Base-by-base conservation (phyloP, 2,113 vertebrate species). In the Colius striatus region DNA sequence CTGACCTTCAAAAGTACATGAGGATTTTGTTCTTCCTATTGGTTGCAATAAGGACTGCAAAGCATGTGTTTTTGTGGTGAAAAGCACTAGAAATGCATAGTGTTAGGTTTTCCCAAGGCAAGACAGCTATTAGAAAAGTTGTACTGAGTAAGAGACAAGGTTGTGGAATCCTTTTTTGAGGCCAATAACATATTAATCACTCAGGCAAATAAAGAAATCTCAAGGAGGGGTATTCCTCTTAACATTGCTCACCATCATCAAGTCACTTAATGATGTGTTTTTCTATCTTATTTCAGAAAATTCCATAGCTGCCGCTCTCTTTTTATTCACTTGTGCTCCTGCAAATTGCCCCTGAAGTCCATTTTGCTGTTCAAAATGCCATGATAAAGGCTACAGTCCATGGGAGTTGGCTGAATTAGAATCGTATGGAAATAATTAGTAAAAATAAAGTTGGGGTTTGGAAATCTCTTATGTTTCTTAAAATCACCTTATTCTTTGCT, bases 1-100 rank as follows among this genome's bases (percentile, higher is more conserved):
- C 89, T 94, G 68, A 45, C 90, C 92, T 96, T 96, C 83, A 92
- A 55, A 82, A 51, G 36, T 74, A 34, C 25, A 45, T 29, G 16
- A 84, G 57, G 57, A 48, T 80, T 84, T 91, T 91, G 21, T 55
- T 86, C 51, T 73, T 81, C 72, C 16, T 73, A 17, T 41, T 32
- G 54, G 58, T 58, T 91, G 62, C 60, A 87, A 9, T 77, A 80
- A 95, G 45, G 72, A 63, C 65, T 91, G 91, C 60, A 60, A 95
- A 30, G 63, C 85, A 48, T 55, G 51, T 80, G 47, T 8, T 96
- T 92, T 51, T 86, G 71, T 58, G 34, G 71, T 83, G 47, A 90
- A 90, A 90, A 85, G 9, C 3, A 2, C 47, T 53, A 48, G 19
- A 90, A 60, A 85, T 62, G 34, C 22, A 51, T 30, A 73, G 25